Percentiles rank a stretch among this genome's conserved stretches.
phyloP scores from a whole-genome alignment of 2,113 vertebrate species.

The Todiramphus chloris region DNA sequence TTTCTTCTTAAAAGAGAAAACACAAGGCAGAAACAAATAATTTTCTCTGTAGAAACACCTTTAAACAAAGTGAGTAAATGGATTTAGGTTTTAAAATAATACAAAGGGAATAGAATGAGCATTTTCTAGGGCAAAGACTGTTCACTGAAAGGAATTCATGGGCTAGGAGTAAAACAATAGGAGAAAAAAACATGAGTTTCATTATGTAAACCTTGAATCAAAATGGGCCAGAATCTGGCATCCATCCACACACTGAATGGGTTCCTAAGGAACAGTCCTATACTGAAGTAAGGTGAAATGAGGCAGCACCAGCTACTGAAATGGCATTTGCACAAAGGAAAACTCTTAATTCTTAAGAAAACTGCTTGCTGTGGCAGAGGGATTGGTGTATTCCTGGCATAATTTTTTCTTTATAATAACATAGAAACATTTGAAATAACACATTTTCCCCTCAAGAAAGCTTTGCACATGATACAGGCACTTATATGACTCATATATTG shows the following conservation, averaged over 20 bases:
- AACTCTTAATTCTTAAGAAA: neutral
- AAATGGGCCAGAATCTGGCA: neutral
- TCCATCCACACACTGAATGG: neutral
- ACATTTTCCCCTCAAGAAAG: neutral
- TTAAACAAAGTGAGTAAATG: neutral
- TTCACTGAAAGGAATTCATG: neutral
- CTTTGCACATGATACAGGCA: neutral
- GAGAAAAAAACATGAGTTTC: neutral
- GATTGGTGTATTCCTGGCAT: neutral
- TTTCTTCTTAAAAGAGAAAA: neutral
- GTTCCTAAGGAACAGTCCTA: neutral
- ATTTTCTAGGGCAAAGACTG: neutral
- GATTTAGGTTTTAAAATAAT: conserved; percentile 2
- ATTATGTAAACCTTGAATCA: neutral
- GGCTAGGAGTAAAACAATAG: neutral
- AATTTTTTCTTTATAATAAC: neutral
- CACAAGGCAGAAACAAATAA: neutral
- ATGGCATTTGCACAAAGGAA: neutral
- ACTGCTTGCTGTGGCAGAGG: neutral
- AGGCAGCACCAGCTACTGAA: neutral
- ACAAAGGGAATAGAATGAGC: neutral
- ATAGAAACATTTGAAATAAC: neutral
- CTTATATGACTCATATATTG: neutral
- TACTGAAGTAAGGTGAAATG: neutral
- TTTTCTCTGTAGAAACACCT: neutral